Evolutionary conservation across 1,140 invertebrate species (phyloP).

Genomic region (Drosophila ercepeae): DNA sequence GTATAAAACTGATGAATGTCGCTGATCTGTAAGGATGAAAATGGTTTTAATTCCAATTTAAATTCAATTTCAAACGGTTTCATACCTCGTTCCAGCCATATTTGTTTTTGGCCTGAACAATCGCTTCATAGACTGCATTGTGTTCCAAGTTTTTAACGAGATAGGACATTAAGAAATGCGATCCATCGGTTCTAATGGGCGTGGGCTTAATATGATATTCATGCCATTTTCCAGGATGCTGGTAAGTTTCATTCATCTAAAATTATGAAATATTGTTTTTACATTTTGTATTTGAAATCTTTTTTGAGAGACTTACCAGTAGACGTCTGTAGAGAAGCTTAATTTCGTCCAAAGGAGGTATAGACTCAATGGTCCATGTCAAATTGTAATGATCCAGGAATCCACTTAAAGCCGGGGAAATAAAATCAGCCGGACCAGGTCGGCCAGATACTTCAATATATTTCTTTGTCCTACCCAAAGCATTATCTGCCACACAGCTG

Average conservation of each 20-base stretch:
- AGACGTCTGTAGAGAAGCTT: slow-evolving; percentile 85
- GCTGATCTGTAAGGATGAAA: slow-evolving; percentile 69
- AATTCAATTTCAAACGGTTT: not conserved
- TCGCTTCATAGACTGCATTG: slow-evolving; percentile 87
- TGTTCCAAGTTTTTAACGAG: slow-evolving; percentile 85
- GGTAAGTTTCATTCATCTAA: slow-evolving; percentile 85
- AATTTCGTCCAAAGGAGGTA: slow-evolving; percentile 85
- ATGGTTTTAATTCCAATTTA: not conserved
- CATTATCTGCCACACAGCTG: slow-evolving; percentile 85
- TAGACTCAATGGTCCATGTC: slow-evolving; percentile 86
- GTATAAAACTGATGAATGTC: slow-evolving; percentile 84
- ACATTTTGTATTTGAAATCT: too few relatives aligned
- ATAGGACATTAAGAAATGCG: slow-evolving; percentile 84
- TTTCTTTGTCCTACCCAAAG: slow-evolving; percentile 84
- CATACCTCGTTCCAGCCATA: slow-evolving; percentile 87
- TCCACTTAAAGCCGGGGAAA: slow-evolving; percentile 83
- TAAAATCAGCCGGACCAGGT: slow-evolving; percentile 84
- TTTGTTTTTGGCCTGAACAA: slow-evolving; percentile 88
- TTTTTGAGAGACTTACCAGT: slow-evolving; percentile 72
- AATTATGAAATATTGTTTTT: slow-evolving; percentile 13
- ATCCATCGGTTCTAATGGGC: slow-evolving; percentile 67
- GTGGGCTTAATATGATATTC: slow-evolving; percentile 83
- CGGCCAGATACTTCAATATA: slow-evolving; percentile 85
- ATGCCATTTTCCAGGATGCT: slow-evolving; percentile 85
- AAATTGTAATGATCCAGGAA: slow-evolving; percentile 85